Conservation (phyloP, 2,113 vertebrate species). For the Laterallus jamaicensis region DNA sequence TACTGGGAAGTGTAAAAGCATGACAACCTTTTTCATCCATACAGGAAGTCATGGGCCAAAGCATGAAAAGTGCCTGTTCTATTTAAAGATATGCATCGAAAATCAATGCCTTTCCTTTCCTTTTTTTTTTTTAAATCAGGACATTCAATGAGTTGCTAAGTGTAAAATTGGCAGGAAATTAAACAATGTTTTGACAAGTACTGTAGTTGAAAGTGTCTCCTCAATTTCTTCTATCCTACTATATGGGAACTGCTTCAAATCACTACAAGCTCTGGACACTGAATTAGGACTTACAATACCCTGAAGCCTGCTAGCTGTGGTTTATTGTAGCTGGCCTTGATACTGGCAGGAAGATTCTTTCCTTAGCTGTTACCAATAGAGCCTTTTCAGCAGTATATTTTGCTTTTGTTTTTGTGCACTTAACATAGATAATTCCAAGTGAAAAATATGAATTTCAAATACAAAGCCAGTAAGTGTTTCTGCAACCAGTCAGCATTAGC, state of each 20-base stretch:
- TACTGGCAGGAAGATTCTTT: background rate
- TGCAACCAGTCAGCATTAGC: background rate
- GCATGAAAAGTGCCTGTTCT: background rate
- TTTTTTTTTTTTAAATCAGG: background rate
- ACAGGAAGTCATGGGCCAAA: background rate
- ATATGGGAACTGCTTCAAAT: background rate
- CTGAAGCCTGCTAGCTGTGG: background rate
- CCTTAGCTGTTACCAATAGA: background rate
- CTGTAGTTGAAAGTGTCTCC: background rate
- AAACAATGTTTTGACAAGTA: background rate
- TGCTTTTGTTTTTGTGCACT: background rate
- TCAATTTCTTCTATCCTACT: background rate
- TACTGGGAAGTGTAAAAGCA: background rate
- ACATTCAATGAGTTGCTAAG: background rate
- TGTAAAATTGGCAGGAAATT: background rate
- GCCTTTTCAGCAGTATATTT: background rate
- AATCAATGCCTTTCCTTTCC: accelerated
- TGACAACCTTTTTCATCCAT: background rate
- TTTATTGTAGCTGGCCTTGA: background rate
- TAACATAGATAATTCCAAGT: background rate
- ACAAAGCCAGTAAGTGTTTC: background rate
- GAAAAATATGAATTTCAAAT: background rate
- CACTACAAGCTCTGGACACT: background rate
- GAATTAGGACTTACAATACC: background rate
- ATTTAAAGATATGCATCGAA: background rate